A percentile compares a stretch with the other conserved stretches of the same genome.
Evolutionary conservation across 2,113 vertebrate species (phyloP).

Genomic region (Halcyon senegalensis): DNA sequence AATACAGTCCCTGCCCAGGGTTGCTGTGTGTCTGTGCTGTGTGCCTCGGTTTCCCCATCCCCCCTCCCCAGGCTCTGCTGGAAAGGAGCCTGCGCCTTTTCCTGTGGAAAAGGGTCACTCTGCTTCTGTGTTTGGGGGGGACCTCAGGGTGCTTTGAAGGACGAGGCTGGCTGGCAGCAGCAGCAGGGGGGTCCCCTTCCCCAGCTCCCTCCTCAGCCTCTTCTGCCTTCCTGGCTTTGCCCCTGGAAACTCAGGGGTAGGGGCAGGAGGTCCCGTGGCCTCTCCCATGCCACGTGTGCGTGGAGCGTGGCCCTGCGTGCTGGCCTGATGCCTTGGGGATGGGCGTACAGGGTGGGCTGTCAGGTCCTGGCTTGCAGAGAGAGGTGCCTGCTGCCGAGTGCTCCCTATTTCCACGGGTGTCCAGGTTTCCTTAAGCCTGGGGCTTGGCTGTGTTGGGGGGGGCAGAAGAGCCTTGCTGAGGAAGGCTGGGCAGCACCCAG

Average conservation of each 20-base stretch:
- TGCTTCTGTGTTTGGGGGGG: not conserved
- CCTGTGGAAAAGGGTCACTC: not conserved
- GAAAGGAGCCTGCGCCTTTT: not conserved
- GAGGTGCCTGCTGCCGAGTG: not conserved
- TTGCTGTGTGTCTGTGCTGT: not conserved
- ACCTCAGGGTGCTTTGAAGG: not conserved
- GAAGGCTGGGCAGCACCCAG: not conserved
- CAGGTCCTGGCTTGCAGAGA: not conserved
- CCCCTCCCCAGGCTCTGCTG: not conserved
- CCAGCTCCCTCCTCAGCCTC: not conserved
- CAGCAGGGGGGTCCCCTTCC: not conserved
- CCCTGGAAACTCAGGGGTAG: fast-evolving
- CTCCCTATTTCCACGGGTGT: not conserved
- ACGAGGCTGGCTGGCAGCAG: fast-evolving
- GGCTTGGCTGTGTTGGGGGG: not conserved
- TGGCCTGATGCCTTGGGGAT: not conserved
- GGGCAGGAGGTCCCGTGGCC: not conserved
- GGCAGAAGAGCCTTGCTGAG: not conserved
- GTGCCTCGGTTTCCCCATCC: not conserved
- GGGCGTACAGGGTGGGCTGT: not conserved
- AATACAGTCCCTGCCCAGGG: not conserved
- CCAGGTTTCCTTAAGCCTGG: not conserved
- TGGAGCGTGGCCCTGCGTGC: not conserved
- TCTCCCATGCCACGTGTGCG: fast-evolving
- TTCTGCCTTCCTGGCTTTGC: not conserved